Evolutionary conservation across 2,888 invertebrate genomes (phyloP).

Genomic region (Epistrophella euchroma): DNA sequence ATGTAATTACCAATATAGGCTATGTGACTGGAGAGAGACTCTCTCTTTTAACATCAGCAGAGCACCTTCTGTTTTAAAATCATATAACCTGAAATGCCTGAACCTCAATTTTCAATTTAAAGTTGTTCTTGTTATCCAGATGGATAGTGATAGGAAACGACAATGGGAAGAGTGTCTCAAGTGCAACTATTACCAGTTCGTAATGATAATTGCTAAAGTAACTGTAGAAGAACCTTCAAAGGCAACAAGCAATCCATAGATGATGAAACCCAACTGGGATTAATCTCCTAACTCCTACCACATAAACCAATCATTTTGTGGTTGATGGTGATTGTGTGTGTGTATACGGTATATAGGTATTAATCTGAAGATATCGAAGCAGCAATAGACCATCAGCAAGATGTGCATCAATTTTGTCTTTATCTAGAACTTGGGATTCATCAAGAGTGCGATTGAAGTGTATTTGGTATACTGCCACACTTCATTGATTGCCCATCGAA

Average conservation of each 20-base stretch:
- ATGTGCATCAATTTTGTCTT: conserved; percentile 17
- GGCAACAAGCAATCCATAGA: conserved; percentile 53
- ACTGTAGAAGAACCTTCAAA: conserved; percentile 56
- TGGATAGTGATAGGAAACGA: too few species aligned
- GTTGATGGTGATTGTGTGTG: conserved; percentile 24
- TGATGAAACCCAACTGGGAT: conserved; percentile 67
- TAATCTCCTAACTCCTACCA: conserved; percentile 59
- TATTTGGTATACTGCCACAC: not conserved
- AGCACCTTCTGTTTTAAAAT: not conserved
- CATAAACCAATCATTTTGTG: conserved; percentile 70
- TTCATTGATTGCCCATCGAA: conserved; percentile 12
- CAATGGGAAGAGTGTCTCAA: conserved; percentile 29
- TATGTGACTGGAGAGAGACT: not conserved
- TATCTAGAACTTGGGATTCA: not conserved
- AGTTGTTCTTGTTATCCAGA: not conserved
- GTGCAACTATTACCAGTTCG: conserved; percentile 63
- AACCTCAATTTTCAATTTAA: conserved; percentile 23
- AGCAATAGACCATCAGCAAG: not conserved
- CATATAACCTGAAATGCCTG: not conserved
- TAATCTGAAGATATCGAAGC: not conserved
- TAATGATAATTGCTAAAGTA: conserved; percentile 71
- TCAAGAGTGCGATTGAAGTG: not conserved
- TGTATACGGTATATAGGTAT: too few species aligned
- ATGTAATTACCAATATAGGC: conserved; percentile 69
- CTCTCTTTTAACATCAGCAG: not conserved